Conservation (phyloP, 2,113 vertebrate genomes). For the Abramis brama region DNA sequence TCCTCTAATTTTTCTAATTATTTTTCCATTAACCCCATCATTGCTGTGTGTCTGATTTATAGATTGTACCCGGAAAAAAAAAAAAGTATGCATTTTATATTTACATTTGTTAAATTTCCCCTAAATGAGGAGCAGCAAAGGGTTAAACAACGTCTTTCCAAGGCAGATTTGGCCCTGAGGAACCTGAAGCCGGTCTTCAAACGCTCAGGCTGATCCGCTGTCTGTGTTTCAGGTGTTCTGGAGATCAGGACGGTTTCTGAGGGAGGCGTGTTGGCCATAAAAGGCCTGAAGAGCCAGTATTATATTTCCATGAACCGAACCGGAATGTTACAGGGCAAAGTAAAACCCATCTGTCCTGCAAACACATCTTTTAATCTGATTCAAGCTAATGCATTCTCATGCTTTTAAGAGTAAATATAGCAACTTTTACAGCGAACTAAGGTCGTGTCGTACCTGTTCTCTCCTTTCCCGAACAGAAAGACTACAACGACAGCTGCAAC, state of each 20-base stretch:
- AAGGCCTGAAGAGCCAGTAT: constrained; percentile 95
- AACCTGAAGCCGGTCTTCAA: neutral
- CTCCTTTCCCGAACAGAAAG: constrained; percentile 81
- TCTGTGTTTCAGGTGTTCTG: constrained; percentile 85
- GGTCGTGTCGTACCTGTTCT: neutral
- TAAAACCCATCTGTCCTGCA: constrained; percentile 65
- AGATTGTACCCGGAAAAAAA: too few relatives aligned
- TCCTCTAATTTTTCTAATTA: too few relatives aligned
- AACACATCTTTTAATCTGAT: neutral
- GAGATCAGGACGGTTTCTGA: constrained; percentile 97
- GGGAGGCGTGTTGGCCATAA: constrained; percentile 92
- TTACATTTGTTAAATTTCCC: too few relatives aligned
- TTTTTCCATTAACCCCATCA: too few relatives aligned
- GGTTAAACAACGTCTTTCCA: too few relatives aligned
- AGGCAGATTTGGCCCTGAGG: neutral
- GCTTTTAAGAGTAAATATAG: neutral
- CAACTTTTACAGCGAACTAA: too few relatives aligned
- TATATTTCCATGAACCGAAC: constrained; percentile 95
- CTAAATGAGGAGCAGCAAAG: too few relatives aligned
- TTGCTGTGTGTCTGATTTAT: too few relatives aligned
- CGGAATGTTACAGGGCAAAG: constrained; percentile 94
- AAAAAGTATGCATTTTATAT: too few relatives aligned
- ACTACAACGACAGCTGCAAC: constrained; percentile 95
- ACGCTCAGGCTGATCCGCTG: neutral
- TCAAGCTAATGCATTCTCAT: neutral